Conservation (phyloP, 2,888 invertebrate genomes). For the Sesia apiformis region DNA sequence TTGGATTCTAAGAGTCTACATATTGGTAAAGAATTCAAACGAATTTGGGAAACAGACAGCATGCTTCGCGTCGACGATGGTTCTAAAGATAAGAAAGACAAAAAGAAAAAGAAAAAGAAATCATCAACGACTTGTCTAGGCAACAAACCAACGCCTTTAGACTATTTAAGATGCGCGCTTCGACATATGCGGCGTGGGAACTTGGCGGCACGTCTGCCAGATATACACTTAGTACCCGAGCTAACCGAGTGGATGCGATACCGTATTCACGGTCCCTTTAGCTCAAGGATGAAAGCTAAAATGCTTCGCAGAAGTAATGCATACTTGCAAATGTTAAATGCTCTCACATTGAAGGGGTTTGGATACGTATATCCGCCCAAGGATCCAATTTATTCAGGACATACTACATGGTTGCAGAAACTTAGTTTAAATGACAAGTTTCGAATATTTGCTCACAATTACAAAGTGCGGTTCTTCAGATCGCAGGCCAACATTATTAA, state of each 20-base stretch:
- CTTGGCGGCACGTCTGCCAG: slow-evolving; percentile 52
- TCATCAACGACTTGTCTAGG: slow-evolving; percentile 41
- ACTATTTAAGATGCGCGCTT: slow-evolving; percentile 52
- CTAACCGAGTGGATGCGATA: slow-evolving; percentile 59
- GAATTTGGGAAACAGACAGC: slow-evolving; percentile 54
- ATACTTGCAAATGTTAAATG: slow-evolving; percentile 37
- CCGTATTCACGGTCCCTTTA: slow-evolving; percentile 42
- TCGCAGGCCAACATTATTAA: slow-evolving; percentile 42
- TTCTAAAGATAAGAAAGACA: slow-evolving; percentile 22
- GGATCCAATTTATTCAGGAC: slow-evolving; percentile 25
- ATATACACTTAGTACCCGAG: slow-evolving; percentile 49
- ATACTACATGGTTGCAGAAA: slow-evolving; percentile 44
- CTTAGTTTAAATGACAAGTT: slow-evolving; percentile 38
- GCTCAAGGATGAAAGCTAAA: slow-evolving; percentile 19
- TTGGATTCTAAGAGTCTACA: slow-evolving; percentile 35
- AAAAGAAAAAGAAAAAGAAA: slow-evolving; percentile 31
- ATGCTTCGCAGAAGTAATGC: slow-evolving; percentile 28
- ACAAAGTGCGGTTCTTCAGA: slow-evolving; percentile 35
- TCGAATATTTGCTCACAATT: slow-evolving; percentile 26
- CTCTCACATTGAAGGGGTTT: slow-evolving; percentile 24
- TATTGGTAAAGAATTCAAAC: slow-evolving; percentile 47
- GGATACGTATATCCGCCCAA: slow-evolving; percentile 34
- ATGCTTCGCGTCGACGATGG: slow-evolving; percentile 30
- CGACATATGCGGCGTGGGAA: slow-evolving; percentile 36
- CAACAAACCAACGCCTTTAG: slow-evolving; percentile 33